phyloP scores from a whole-genome alignment of 2,888 invertebrate species.

The Odontothrips loti region DNA sequence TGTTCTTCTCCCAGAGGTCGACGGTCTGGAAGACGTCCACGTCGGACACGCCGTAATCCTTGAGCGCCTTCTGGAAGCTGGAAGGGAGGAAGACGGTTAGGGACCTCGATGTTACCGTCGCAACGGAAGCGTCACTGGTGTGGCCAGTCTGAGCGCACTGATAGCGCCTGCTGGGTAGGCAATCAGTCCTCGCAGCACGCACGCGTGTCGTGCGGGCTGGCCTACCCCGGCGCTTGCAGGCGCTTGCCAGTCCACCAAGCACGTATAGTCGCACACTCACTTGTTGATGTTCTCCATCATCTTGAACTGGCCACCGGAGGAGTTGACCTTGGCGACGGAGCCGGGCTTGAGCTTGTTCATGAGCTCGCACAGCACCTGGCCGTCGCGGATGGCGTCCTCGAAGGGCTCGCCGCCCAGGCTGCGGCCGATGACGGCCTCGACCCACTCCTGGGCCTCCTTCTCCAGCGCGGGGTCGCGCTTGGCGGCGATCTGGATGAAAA shows the following conservation, averaged over 20 bases:
- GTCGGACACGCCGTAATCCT: conserved; percentile 82
- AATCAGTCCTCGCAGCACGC: not conserved
- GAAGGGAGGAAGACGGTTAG: conserved; percentile 34
- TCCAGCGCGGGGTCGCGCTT: conserved; percentile 80
- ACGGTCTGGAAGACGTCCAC: conserved; percentile 95
- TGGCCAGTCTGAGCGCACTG: no score
- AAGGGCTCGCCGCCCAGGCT: conserved; percentile 75
- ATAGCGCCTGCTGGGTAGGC: not conserved
- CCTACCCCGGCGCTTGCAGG: no score
- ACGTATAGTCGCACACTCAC: no score
- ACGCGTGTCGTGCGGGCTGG: no score
- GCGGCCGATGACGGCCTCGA: conserved; percentile 78
- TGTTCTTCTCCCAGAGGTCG: conserved; percentile 89
- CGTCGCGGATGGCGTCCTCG: conserved; percentile 89
- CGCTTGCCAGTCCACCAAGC: no score
- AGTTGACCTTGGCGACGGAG: conserved; percentile 84
- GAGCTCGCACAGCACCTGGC: conserved; percentile 85
- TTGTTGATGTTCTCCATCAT: conserved; percentile 99
- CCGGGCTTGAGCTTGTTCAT: conserved; percentile 93
- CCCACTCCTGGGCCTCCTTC: conserved; percentile 87
- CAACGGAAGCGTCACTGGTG: no score
- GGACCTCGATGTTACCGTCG: not conserved
- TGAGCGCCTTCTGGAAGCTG: conserved; percentile 81
- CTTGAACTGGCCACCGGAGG: conserved; percentile 94
- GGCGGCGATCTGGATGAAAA: conserved; percentile 63